A percentile compares a stretch with the other conserved stretches of the same genome.
Evolutionary conservation across 2,113 vertebrate genomes (phyloP).

Genomic region (Aleadryas rufinucha): DNA sequence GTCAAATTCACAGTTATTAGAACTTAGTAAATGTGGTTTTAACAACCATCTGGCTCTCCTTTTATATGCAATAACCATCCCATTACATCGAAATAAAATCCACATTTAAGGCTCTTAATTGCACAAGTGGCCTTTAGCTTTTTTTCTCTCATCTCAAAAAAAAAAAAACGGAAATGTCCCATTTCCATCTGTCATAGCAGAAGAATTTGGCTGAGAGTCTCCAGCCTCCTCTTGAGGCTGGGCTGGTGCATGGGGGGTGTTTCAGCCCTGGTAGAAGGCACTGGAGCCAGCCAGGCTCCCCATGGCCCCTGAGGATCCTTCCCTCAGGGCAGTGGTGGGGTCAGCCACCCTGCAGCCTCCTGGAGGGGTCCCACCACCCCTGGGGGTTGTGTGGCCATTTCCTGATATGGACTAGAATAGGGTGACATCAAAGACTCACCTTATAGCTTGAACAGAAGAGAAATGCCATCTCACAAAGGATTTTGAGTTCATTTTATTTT

Average conservation of each 20-base stretch:
- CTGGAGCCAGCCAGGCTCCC: neutral
- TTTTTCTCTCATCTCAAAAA: neutral
- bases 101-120: slow-evolving; percentile 48
- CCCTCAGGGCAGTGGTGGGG: fast-evolving
- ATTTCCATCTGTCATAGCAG: neutral
- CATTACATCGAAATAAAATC: slow-evolving; percentile 59
- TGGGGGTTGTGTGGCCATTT: neutral
- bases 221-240: neutral
- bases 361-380: neutral
- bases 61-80: slow-evolving; percentile 53
- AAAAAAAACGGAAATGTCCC: neutral
- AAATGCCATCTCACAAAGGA: neutral
- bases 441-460: neutral
- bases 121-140: slow-evolving; percentile 21
- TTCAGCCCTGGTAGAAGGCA: neutral
- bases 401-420: neutral
- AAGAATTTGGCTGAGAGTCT: neutral
- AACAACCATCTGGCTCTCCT: slow-evolving; percentile 57
- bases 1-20: slow-evolving; percentile 43
- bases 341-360: neutral
- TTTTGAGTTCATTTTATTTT: neutral
- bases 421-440: neutral
- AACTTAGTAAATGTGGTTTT: slow-evolving; percentile 52
- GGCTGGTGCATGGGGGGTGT: neutral
- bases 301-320: neutral